Base-by-base conservation (phyloP, 2,888 invertebrate species). In the Ferdinandea cuprea region DNA sequence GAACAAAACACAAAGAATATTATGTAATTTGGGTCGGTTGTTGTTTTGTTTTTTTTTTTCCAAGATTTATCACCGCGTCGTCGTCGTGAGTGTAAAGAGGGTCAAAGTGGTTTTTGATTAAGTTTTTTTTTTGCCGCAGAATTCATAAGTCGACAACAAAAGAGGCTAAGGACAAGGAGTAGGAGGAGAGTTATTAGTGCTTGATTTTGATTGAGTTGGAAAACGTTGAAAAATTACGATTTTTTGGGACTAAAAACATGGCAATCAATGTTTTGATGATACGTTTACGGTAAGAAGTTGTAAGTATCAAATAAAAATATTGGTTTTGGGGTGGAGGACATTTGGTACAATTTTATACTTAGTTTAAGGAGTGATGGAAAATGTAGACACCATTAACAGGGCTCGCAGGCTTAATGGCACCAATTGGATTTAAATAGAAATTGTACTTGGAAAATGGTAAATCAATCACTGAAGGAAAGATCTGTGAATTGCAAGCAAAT, bases 1-100 rank as follows among this genome's bases (percentile, higher is more conserved):
- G 15, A 19, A 37, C 35, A n/a, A 19, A 37, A 30, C 30, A 35
- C 52, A 61, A 68, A 21, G 32, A 3, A 50, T 13, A 5, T 2
- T 7, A 17, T 25, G 25, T 52, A 44, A 32, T 56, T 80, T 68
- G 8, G 48, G 40, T 40, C 28, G 71, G 50, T 28, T 56, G 28
- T 59, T 61, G 73, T 54, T n/a, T n/a, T 73, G 35, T 50, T 48
- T 13, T 13, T 66, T 69, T 11, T 50, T 59, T 71, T 52, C n/a
- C 52, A 77, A 72, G 72, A 78, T 65, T 65, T 72, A 72, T 65
- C 1, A 30, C 37, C 28, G 44, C 42, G 15, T 42, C 25, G 11
- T n/a, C n/a, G 15, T 13, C 19, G 48, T n/a, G n/a, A 8, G 40
- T n/a, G 25, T 5, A 48, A 46, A 21, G 32, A 54, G 32, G 54